Base-by-base conservation (phyloP, 2,113 vertebrate genomes). In the Platysteira castanea region DNA sequence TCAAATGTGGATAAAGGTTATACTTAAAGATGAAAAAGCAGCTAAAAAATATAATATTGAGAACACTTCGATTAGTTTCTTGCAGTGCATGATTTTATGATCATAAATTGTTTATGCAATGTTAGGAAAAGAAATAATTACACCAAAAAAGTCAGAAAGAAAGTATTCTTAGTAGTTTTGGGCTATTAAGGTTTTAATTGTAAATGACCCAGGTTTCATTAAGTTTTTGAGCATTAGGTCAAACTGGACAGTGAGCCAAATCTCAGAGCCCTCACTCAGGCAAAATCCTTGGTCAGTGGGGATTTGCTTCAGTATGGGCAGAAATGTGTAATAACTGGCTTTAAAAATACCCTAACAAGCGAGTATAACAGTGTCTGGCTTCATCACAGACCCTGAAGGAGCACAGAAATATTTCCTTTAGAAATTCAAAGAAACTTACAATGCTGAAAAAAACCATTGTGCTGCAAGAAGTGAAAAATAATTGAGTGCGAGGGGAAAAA, bases 321-420 rank as follows among this genome's bases (percentile, higher is more conserved):
- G 86, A 94, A 92, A 88, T 81, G 64, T 90, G 71, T 88, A 81
- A 88, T 92, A 93, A 94, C 75, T 95, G 44, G 68, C 75, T 88
- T 96, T 92, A 63, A 86, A 93, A 96, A 69, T 27, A 77, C 54
- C 44, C 22, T 60, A 75, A 77, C 50, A 71, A 91, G 50, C 47
- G 91, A 86, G 52, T 84, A 88, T 54, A 68, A 71, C 80, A 86
- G 52, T 90, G 39, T 81, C 61, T 96, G 92, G 64, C 87, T 96
- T 95, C 33, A 7, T 50, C 88, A 94, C 44, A 68, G 64, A 79
- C 35, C 87, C 87, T 44, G 44, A 89, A 92, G 47, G 56, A 94
- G 31, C 68, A 77, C 35, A 78, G 50, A 90, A 92, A 60, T 90
- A 90, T 60, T 88, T 79, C 59, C 67, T 93, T 92, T 59, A 84